Conservation (phyloP, 2,888 invertebrate species). For the Helicoverpa assulta region DNA sequence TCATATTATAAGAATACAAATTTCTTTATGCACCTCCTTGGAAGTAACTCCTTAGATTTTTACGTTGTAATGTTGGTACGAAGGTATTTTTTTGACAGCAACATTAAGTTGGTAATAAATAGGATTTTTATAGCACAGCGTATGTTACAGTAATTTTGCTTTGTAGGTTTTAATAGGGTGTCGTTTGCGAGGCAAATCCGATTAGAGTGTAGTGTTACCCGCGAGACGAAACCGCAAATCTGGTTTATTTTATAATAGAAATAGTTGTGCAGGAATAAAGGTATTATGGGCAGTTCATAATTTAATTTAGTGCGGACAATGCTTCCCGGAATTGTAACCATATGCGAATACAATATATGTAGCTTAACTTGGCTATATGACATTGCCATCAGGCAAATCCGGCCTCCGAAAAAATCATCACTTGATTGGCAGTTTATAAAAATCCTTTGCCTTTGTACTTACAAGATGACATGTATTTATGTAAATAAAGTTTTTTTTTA, state of each 20-base stretch:
- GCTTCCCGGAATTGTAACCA: neutral
- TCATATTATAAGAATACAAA: constrained; percentile 50
- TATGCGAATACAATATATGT: too few relatives aligned
- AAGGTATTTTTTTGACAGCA: neutral
- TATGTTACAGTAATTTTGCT: constrained; percentile 57
- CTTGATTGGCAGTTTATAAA: too few relatives aligned
- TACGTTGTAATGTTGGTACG: neutral
- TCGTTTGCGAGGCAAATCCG: constrained; percentile 69
- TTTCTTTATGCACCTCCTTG: constrained; percentile 26
- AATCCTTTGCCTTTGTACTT: too few relatives aligned
- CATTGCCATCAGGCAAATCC: too few relatives aligned
- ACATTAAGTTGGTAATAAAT: constrained; percentile 42
- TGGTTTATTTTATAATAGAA: constrained; percentile 48
- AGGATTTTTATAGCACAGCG: constrained; percentile 47
- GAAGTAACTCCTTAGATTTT: constrained; percentile 7
- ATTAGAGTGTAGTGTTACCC: constrained; percentile 68
- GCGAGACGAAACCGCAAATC: constrained; percentile 57
- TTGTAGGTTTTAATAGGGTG: constrained; percentile 69
- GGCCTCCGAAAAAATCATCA: too few relatives aligned
- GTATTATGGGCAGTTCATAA: constrained; percentile 18
- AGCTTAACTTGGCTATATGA: too few relatives aligned
- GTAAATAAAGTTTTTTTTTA: too few relatives aligned
- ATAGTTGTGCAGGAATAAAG: constrained; percentile 28
- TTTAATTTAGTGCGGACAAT: constrained; percentile 26
- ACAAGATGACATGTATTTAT: too few relatives aligned